Evolutionary conservation across 2,888 invertebrate species (phyloP), one percentile per base, ranked within the genome.

Genomic region (Operophtera brumata): DNA sequence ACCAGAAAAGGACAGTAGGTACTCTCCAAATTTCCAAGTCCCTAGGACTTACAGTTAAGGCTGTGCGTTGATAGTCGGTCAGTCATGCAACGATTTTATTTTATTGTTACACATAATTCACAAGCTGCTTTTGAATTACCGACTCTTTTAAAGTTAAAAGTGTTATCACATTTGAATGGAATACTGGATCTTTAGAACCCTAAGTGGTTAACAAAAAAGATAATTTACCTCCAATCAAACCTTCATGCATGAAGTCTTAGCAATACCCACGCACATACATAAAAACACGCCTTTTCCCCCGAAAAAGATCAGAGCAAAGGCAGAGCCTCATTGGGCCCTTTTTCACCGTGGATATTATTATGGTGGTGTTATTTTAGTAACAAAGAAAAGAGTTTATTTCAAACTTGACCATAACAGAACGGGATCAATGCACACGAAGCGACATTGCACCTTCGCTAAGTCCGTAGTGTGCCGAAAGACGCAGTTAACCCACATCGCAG

Each of bases 401-500:
- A 20, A 51, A 56, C 47, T 42, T 57, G 46, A 57, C 52, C 51
- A 48, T 52, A 48, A 52, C 45, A 44, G 47, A 32, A 34, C 30
- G 28, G 34, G 36, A 25, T 26, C 37, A 43, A 47, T 54, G 47
- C 61, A 62, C 54, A 60, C 56, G 53, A 43, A 47, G 57, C 54
- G 62, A 70, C 65, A 69, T 62, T 70, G 74, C 30, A 40, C 28
- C 46, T 69, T 59, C 60, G 62, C 67, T 69, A 62, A 65, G 68
- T 59, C 64, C 55, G 65, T 70, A 64, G 65, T 66, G 68, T 73
- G 74, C 70, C 25, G 48, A 42, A 34, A 47, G 34, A 25, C 56
- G 70, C 75, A 73, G 77, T 81, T 83, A 82, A 81, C 82, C 85
- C 71, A 84, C 64, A 75, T 82, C 63, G 63, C 56, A 65, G 64